phyloP scores from a whole-genome alignment of 2,888 invertebrate genomes.

The Nowickia ferox region DNA sequence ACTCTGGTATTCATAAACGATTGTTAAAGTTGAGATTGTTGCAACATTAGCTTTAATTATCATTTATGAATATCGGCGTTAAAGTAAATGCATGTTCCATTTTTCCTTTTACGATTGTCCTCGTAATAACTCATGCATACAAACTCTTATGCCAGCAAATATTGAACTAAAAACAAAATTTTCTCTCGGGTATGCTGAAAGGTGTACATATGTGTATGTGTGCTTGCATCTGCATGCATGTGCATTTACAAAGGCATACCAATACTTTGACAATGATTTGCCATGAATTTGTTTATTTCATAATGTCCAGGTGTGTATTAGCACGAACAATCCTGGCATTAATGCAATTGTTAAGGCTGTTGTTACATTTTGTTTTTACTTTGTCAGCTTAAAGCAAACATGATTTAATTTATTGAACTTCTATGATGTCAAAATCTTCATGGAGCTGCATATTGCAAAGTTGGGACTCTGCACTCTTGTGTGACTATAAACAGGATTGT shows the following conservation, averaged over 20 bases:
- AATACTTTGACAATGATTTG: conserved; percentile 30
- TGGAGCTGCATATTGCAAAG: neutral
- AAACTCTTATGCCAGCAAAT: neutral
- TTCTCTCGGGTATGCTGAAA: neutral
- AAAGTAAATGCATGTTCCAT: too few relatives aligned
- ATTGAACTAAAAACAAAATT: conserved; percentile 19
- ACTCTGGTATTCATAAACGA: too few relatives aligned
- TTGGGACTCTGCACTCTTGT: neutral
- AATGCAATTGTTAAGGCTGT: neutral
- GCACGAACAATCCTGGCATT: neutral
- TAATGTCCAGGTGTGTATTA: conserved; percentile 1
- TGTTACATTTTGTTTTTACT: conserved; percentile 1
- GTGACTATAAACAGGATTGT: neutral
- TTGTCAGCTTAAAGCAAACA: conserved; percentile 9
- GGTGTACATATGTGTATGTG: neutral
- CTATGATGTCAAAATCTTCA: neutral
- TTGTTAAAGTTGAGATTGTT: too few relatives aligned
- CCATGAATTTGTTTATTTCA: conserved; percentile 28
- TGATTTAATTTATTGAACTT: conserved; percentile 20
- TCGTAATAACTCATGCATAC: neutral
- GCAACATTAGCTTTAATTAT: too few relatives aligned
- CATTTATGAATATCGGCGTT: too few relatives aligned
- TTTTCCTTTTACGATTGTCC: neutral
- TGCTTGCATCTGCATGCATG: neutral
- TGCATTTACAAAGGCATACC: neutral